phyloP scores from a whole-genome alignment of 2,797 vertebrate species.

The Allobates femoralis region DNA sequence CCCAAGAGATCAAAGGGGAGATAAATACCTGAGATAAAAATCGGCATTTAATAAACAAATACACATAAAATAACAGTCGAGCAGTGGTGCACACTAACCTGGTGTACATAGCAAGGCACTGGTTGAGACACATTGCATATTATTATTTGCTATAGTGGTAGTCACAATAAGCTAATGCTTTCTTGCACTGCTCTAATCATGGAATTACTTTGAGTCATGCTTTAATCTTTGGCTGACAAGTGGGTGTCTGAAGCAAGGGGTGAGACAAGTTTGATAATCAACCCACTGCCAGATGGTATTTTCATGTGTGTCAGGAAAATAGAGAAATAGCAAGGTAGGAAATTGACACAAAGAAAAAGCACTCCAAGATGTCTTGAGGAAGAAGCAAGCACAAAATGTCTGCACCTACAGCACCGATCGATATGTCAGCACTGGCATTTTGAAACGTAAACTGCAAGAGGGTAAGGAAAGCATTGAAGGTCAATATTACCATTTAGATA shows the following conservation, averaged over 20 bases:
- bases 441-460: neutral
- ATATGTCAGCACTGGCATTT: neutral
- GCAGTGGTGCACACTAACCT: constrained; percentile 25
- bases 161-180: constrained; percentile 23
- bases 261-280: neutral
- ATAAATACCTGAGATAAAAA: constrained; percentile 61
- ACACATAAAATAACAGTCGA: constrained; percentile 17
- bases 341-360: neutral
- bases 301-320: neutral
- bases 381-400: neutral
- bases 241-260: neutral
- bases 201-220: neutral
- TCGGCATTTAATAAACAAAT: constrained; percentile 38
- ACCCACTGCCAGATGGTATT: neutral
- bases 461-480: neutral
- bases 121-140: constrained; percentile 52
- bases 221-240: constrained; percentile 27
- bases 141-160: constrained; percentile 20
- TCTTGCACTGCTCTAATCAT: neutral
- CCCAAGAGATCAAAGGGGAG: constrained; percentile 19
- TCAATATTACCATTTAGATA: neutral
- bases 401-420: neutral
- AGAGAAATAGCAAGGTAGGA: neutral
- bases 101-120: constrained; percentile 58
- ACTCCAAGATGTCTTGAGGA: neutral